phyloP scores from a whole-genome alignment of 1,140 invertebrate species.

The Callitettix versicolor region DNA sequence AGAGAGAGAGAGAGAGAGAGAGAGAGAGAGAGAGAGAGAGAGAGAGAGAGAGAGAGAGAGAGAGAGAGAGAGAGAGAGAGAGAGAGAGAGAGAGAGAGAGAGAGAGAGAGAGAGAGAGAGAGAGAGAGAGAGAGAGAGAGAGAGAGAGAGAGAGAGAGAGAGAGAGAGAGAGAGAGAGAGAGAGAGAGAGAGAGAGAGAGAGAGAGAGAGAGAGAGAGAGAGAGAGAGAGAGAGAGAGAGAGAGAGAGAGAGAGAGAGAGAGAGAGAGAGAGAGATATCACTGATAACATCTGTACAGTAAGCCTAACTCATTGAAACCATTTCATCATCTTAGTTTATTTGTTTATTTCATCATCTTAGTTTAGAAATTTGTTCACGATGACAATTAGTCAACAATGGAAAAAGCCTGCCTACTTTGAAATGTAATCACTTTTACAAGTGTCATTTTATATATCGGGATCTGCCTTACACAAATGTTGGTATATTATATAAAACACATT shows the following conservation, averaged over 20 bases:
- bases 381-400: no score
- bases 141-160: not conserved
- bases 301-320: no score
- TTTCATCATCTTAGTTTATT: no score
- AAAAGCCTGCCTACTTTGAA: no score
- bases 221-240: not conserved
- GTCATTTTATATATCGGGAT: no score
- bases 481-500: no score
- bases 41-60: not conserved
- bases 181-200: not conserved
- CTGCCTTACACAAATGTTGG: no score
- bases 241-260: not conserved
- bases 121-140: not conserved
- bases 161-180: not conserved
- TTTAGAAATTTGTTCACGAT: no score
- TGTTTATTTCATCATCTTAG: no score
- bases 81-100: not conserved
- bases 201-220: not conserved
- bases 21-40: not conserved
- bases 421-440: no score
- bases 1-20: not conserved
- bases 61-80: not conserved
- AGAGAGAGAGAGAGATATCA: not conserved
- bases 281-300: no score
- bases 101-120: not conserved